Base-by-base conservation (phyloP, 1,140 invertebrate genomes). In the Cyclargus thomasi region DNA sequence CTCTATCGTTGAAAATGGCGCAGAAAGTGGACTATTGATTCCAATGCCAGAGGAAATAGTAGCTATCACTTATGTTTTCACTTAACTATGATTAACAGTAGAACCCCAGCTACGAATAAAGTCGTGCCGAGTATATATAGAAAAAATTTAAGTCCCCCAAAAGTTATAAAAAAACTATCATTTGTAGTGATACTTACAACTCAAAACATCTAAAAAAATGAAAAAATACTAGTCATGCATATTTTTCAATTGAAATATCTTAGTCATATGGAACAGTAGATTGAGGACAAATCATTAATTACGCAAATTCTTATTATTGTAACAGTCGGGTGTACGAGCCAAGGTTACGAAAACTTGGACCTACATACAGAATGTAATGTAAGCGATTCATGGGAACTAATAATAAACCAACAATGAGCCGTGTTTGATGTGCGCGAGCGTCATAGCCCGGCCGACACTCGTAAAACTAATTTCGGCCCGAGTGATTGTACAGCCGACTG, bases 351-450 rank as follows among this genome's bases (percentile, higher is more conserved):
- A 82, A 83, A 84, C 77, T 67, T 71, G 66, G 74, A 76, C 72
- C 71, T 74, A 81, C 75, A 77, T 77, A 79, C 73, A 71, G n/a
- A 75, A 76, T 71, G 76, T 82, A 85, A 82, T 77, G 77, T 81
- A 80, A 84, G 78, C 77, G 76, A 74, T 79, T 69, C 71, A 82
- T 80, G 80, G 69, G 76, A 84, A 87, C 83, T 85, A 87, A 85
- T 89, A 86, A 86, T 85, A 89, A 82, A 86, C 82, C 80, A 86
- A 89, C 85, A 89, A 87, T 87, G 78, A 84, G 76, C 74, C 70
- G 62, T 69, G 78, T 82, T 82, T 83, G 83, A 84, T 82, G 83
- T 81, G 75, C 74, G 80, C 78, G 72, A 74, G 72, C 84, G 81
- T 85, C 83, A 84, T 77, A 80, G 74, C 79, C 68, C 72, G 76